Conservation (phyloP, 2,797 vertebrate species). For the Hylomyscus alleni region DNA sequence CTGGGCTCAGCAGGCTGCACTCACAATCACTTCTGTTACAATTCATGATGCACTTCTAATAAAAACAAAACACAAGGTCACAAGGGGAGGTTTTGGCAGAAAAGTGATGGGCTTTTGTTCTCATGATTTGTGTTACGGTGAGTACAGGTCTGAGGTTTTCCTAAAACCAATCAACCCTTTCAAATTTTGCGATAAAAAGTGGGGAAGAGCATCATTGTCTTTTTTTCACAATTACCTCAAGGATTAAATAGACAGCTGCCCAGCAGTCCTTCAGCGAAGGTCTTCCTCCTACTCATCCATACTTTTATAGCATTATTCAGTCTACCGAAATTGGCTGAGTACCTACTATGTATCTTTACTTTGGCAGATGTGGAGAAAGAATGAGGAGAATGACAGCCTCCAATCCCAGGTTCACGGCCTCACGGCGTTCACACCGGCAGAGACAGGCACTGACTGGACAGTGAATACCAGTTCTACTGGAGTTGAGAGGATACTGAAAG, state of each 20-base stretch:
- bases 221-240: conserved; percentile 9
- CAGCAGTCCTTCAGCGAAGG: not conserved
- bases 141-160: not conserved
- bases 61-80: not conserved
- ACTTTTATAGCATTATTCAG: not conserved
- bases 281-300: not conserved
- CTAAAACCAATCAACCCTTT: not conserved
- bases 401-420: not conserved
- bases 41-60: not conserved
- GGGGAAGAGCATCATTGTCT: fast-evolving
- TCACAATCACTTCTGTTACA: not conserved
- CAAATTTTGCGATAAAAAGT: not conserved
- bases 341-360: not conserved
- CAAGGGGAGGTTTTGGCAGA: not conserved
- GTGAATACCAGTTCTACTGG: not conserved
- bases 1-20: not conserved
- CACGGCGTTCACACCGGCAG: not conserved
- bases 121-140: not conserved
- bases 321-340: not conserved
- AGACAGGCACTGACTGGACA: not conserved
- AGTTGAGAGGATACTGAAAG: not conserved
- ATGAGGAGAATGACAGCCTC: not conserved
- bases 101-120: not conserved
- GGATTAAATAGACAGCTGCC: not conserved
- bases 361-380: not conserved